These are phyloP conservation scores for Dicroscelio sp. DNA, from an alignment of 2,888 invertebrate species.

Conservation along the genomic window DNA sequence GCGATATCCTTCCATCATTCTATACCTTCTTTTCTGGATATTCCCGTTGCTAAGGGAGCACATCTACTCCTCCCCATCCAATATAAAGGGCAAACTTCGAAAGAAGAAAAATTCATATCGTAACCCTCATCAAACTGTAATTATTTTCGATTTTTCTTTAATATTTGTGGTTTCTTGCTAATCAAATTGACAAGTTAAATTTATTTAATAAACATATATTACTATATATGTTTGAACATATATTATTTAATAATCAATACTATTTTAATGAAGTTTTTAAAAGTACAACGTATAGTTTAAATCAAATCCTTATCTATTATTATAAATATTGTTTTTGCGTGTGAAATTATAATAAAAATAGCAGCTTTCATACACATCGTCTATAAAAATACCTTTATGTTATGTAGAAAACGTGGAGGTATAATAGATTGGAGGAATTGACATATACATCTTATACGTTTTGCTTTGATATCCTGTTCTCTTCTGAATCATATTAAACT, in stretches of 20 bases:
- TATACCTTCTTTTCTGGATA: slow-evolving; percentile 1
- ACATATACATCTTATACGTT: background rate
- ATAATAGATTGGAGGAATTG: background rate
- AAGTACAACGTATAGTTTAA: too few relatives aligned
- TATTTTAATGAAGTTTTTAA: too few relatives aligned
- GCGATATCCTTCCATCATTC: slow-evolving; percentile 14
- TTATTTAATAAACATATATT: too few relatives aligned
- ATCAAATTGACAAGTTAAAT: background rate
- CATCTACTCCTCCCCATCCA: slow-evolving; percentile 17
- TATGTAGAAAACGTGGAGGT: background rate
- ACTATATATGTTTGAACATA: background rate
- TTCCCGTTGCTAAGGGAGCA: slow-evolving; percentile 37
- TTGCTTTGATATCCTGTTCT: background rate
- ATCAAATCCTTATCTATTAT: too few relatives aligned
- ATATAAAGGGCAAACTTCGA: slow-evolving; percentile 25
- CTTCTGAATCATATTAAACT: background rate
- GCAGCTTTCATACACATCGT: too few relatives aligned
- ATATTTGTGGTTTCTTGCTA: too few relatives aligned
- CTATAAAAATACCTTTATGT: too few relatives aligned
- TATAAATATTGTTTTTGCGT: too few relatives aligned
- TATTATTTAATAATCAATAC: too few relatives aligned
- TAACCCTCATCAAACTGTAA: background rate
- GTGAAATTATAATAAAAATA: too few relatives aligned
- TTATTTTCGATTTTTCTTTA: background rate
- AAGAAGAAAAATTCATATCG: slow-evolving; percentile 13